phyloP scores from a whole-genome alignment of 2,797 vertebrate genomes.

The Trachops cirrhosus region DNA sequence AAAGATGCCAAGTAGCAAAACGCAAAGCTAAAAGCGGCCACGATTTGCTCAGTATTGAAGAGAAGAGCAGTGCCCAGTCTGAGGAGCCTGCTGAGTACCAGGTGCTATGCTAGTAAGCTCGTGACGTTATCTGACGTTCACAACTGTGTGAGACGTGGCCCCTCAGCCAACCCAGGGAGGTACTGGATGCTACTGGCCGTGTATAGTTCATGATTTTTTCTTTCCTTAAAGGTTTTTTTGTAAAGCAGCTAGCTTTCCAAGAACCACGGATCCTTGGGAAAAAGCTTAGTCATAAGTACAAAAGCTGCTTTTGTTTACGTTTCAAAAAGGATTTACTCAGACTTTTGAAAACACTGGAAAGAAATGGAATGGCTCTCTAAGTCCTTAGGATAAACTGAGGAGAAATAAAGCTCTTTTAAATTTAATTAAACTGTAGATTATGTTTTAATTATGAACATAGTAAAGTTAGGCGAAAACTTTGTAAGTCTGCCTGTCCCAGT shows the following conservation, averaged over 20 bases:
- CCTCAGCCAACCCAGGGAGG: not conserved
- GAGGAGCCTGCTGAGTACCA: not conserved
- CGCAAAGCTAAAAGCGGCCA: not conserved
- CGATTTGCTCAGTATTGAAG: not conserved
- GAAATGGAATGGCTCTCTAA: not conserved
- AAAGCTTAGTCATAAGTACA: constrained; percentile 20
- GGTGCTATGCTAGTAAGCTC: not conserved
- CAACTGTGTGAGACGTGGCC: not conserved
- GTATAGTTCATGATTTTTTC: not conserved
- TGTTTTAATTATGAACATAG: not conserved
- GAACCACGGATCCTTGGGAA: not conserved
- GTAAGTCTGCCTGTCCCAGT: not conserved
- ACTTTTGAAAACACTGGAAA: constrained; percentile 8
- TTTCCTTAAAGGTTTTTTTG: not conserved
- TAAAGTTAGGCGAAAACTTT: not conserved
- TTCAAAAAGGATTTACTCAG: constrained; percentile 7
- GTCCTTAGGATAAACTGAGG: not conserved
- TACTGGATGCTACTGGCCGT: not conserved
- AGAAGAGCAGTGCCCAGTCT: not conserved
- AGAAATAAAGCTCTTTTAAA: not conserved
- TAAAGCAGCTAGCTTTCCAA: constrained; percentile 34
- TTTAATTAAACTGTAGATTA: not conserved
- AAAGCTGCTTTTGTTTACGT: not conserved
- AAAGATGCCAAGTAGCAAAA: not conserved
- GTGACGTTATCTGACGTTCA: not conserved